Evolutionary conservation across 2,888 invertebrate genomes (phyloP), one percentile per base, ranked within the genome.

Genomic region (Metalampra italica): DNA sequence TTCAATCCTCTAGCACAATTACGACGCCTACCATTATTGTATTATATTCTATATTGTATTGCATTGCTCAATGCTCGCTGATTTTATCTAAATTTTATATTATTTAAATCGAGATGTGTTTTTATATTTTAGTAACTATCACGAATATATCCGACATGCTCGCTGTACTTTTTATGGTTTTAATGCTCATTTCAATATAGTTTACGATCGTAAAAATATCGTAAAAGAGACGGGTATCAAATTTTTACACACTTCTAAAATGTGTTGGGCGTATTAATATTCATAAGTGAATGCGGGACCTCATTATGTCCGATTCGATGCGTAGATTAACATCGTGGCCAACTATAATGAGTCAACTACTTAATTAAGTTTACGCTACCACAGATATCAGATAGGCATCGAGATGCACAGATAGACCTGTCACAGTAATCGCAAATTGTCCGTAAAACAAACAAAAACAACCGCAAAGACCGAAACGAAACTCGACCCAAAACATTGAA

Each of bases 371-470:
- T 57, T 47, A 52, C 52, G 62, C 61, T 60, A 66, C 70, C 53
- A 49, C 30, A 62, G 65, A 71, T 71, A 73, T 66, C 53, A 22
- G 22, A 62, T 63, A 66, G 71, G 56, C 51, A 64, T 68, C 64
- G 45, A 49, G 55, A 59, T 55, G 56, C 49, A 54, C 49, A 59
- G 66, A 72, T 70, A 75, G 60, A 71, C 58, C 68, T 60, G 69
- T 75, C 71, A 71, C 64, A 64, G 68, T 68, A 71, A 78, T 78
- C 75, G 79, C 83, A 85, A 87, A 88, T 87, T 83, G 73, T 58
- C 77, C 82, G 79, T 79, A 82, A 88, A 86, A 84, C 81, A 86
- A 89, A 85, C 79, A 82, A 82, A 80, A 77, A 77, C 71, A 67
- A 67, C 69, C 75, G 66, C 71, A 73, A 74, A 66, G 58, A 76